phyloP scores from a whole-genome alignment of 2,797 vertebrate genomes.

The Lagothrix lagotricha region DNA sequence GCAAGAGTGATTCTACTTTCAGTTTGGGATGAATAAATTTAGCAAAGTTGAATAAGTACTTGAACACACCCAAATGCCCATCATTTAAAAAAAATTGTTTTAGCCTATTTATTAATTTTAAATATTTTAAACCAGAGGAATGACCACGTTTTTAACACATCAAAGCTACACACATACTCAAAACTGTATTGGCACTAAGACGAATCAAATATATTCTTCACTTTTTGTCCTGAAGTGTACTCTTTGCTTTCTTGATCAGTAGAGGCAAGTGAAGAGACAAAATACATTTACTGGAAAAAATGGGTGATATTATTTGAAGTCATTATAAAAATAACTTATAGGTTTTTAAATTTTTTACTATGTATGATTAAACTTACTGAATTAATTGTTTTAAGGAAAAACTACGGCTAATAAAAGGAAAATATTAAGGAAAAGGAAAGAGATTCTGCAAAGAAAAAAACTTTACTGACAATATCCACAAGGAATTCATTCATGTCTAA shows the following conservation, averaged over 20 bases:
- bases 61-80: background rate
- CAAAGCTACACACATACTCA: background rate
- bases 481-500: background rate
- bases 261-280: background rate
- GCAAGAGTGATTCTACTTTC: background rate
- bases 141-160: background rate
- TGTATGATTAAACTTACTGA: constrained; percentile 2
- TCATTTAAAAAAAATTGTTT: background rate
- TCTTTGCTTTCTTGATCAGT: background rate
- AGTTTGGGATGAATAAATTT: background rate
- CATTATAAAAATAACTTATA: background rate
- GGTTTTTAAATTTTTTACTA: background rate
- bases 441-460: background rate
- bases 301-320: background rate
- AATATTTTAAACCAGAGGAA: background rate
- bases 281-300: constrained; percentile 8
- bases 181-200: background rate
- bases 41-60: background rate
- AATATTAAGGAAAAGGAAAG: background rate
- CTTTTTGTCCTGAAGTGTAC: background rate
- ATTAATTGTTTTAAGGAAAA: background rate
- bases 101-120: background rate
- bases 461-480: background rate
- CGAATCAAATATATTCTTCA: background rate
- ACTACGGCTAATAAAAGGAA: background rate